Evolutionary conservation across 2,888 invertebrate genomes (phyloP).

Genomic region (Salticus scenicus): DNA sequence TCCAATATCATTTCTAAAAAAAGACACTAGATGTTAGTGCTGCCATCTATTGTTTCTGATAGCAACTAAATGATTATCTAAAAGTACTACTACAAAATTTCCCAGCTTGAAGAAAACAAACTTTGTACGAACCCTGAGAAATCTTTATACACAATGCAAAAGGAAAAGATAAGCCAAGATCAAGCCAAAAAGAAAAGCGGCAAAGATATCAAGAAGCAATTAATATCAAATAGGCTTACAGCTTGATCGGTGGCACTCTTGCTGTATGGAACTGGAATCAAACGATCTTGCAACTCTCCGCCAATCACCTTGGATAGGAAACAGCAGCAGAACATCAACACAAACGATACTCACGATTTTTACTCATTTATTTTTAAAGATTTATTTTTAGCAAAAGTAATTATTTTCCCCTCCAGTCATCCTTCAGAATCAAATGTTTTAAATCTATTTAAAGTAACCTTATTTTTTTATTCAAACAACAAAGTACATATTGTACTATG

Average conservation of each 20-base stretch:
- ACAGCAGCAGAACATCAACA: conserved; percentile 81
- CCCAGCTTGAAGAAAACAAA: too few species aligned
- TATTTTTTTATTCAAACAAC: background rate
- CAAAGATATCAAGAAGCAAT: background rate
- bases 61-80: too few species aligned
- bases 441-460: conserved; percentile 8
- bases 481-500: too few species aligned
- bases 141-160: too few species aligned
- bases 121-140: too few species aligned
- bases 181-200: too few species aligned
- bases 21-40: too few species aligned
- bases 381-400: background rate
- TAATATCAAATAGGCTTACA: conserved; percentile 85
- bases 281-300: conserved; percentile 99
- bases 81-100: too few species aligned
- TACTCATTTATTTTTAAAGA: conserved; percentile 19
- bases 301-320: conserved; percentile 98
- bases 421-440: background rate
- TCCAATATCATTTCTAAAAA: too few species aligned
- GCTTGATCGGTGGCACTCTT: conserved; percentile 99
- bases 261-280: conserved; percentile 99
- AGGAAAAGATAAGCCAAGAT: too few species aligned
- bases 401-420: too few species aligned
- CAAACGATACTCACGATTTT: background rate
- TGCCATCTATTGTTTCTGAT: too few species aligned